Conservation (phyloP, 92 coral and sea anemone species). For the Zoanthus solanderi region DNA sequence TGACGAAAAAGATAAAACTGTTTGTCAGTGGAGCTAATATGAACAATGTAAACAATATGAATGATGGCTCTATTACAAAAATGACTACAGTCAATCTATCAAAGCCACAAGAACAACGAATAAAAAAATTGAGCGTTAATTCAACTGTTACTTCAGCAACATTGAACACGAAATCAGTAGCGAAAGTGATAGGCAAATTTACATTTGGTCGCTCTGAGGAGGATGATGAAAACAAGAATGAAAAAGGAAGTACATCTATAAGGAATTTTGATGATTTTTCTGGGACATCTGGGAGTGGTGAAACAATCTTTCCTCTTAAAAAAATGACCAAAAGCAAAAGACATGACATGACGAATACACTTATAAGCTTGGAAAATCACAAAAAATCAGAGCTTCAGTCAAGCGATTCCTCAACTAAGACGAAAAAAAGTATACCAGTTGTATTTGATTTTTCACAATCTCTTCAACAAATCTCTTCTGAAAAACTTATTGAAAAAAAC, state of each 20-base stretch:
- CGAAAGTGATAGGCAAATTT: background rate
- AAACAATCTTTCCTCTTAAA: background rate
- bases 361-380: background rate
- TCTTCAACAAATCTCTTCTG: background rate
- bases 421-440: slow-evolving; percentile 19
- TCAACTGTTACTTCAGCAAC: background rate
- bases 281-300: slow-evolving; percentile 31
- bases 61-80: background rate
- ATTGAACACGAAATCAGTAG: background rate
- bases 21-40: background rate
- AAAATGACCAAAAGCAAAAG: slow-evolving; percentile 54
- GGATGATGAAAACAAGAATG: background rate
- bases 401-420: background rate
- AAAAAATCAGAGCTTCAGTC: background rate
- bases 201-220: background rate
- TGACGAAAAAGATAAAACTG: background rate
- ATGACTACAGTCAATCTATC: background rate
- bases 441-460: slow-evolving; percentile 41
- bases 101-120: background rate
- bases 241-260: background rate
- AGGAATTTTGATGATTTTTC: background rate
- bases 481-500: background rate
- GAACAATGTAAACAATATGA: background rate
- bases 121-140: background rate
- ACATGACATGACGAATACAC: slow-evolving; percentile 39